These are phyloP conservation scores for Eidolon helvum DNA, from an alignment of 2,113 vertebrate species.

Conservation along the genomic window DNA sequence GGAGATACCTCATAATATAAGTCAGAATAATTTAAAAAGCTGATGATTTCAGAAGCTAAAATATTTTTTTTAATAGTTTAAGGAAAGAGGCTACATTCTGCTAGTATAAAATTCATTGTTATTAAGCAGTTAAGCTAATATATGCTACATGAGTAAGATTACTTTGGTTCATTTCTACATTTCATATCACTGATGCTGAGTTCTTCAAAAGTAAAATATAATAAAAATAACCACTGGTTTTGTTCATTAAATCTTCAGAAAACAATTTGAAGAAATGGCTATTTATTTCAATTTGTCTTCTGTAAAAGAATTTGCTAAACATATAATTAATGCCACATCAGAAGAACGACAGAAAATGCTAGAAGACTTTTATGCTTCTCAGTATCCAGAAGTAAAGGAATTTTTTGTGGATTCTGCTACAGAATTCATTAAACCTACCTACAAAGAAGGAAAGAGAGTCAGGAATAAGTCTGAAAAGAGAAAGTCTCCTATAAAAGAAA, in stretches of 20 bases:
- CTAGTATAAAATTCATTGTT: not conserved
- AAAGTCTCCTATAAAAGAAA: slow-evolving; percentile 45
- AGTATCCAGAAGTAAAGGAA: slow-evolving; percentile 83
- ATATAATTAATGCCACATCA: slow-evolving; percentile 85
- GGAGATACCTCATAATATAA: slow-evolving; percentile 38
- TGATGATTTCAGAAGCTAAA: slow-evolving; percentile 56
- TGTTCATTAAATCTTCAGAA: slow-evolving; percentile 83
- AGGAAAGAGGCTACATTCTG: slow-evolving; percentile 12
- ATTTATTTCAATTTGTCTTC: slow-evolving; percentile 84
- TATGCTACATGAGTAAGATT: not conserved
- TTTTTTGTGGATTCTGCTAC: slow-evolving; percentile 74
- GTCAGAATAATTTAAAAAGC: slow-evolving; percentile 38
- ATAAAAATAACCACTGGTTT: slow-evolving; percentile 59
- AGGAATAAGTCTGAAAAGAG: slow-evolving; percentile 51
- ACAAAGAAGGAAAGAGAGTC: not conserved
- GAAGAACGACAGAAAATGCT: slow-evolving; percentile 87
- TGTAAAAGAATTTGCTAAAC: slow-evolving; percentile 85
- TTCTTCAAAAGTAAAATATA: slow-evolving; percentile 26
- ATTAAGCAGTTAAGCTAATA: not conserved
- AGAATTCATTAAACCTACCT: not conserved
- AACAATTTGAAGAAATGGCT: slow-evolving; percentile 93
- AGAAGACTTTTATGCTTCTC: slow-evolving; percentile 86
- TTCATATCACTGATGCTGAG: not conserved
- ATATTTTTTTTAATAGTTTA: not conserved
- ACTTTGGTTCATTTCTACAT: not conserved